Base-by-base conservation (phyloP, 2,113 vertebrate species). In the Chloroceryle aenea region DNA sequence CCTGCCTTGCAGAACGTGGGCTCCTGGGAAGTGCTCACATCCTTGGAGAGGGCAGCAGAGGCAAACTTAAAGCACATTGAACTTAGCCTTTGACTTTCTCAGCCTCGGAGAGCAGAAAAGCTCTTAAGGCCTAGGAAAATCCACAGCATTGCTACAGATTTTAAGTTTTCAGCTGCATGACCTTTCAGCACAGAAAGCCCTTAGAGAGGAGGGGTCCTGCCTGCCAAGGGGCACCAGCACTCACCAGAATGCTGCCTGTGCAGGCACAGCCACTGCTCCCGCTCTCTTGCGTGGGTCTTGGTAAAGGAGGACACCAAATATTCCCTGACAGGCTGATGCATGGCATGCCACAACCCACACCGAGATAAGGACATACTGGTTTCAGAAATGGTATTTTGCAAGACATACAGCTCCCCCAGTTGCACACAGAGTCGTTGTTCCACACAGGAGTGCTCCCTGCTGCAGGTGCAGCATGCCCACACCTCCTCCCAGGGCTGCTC, bases 31-130 rank as follows among this genome's bases (percentile, higher is more conserved):
- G 66, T 1, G 2, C 72, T 64, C n/a, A 1, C 59, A 4, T 1
- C 7, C 22, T 2, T 4, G 12, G 52, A 14, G 27, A 32, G 6
- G 7, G 36, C 2, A 0, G 27, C 0, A 0, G 17, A 15, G 74
- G 10, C 15, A 25, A 68, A 47, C 26, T 19, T 6, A 3, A 30
- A 61, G 12, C 15, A 6, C n/a, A 9, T 30, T 62, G 19, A 34
- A 42, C 45, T 52, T 34, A 25, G 4, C 9, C 38, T 55, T 21
- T 8, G 16, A 20, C 32, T 63, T 29, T 13, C 27, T 5, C 43
- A 8, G 67, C 36, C n/a, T 45, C 0, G 4, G 42, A 12, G 14
- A 1, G 4, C 1, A 0, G 19, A 30, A 32, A 10, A 63, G 58
- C 43, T 72, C n/a, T 18, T 13, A 61, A 2, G 16, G 19, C 52